phyloP scores from a whole-genome alignment of 2,888 invertebrate species.

The Mycalesis mineus region DNA sequence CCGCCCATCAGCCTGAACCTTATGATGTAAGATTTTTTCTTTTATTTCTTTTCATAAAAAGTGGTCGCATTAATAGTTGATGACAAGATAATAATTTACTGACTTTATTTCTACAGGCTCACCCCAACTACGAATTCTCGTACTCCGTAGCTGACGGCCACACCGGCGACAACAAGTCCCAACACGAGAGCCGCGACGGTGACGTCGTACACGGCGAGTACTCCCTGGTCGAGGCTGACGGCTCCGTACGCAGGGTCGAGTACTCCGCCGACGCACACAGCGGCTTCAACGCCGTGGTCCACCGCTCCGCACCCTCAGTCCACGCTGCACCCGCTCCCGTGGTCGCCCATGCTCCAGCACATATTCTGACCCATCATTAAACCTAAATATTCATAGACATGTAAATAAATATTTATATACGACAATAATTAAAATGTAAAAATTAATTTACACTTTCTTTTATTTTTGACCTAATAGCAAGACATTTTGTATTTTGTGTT shows the following conservation, averaged over 20 bases:
- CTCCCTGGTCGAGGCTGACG: conserved; percentile 63
- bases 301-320: conserved; percentile 31
- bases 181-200: conserved; percentile 75
- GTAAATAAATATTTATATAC: not conserved
- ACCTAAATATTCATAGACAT: not conserved
- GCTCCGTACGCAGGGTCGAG: conserved; percentile 67
- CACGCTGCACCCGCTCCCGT: conserved; percentile 37
- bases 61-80: not conserved
- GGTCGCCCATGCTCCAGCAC: conserved; percentile 23
- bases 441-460: not conserved
- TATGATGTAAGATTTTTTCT: conserved; percentile 32
- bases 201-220: conserved; percentile 76
- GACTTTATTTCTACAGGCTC: conserved; percentile 44
- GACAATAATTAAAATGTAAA: not conserved
- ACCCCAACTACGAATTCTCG: conserved; percentile 74
- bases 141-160: conserved; percentile 76
- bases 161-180: conserved; percentile 78
- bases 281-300: conserved; percentile 47
- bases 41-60: not conserved
- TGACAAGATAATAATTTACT: not conserved
- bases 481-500: too few relatives aligned
- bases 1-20: conserved; percentile 25
- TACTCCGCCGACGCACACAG: conserved; percentile 67
- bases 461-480: too few relatives aligned
- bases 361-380: conserved; percentile 24